Evolutionary conservation across 2,113 vertebrate species (phyloP).

Genomic region (Actenoides hombroni): DNA sequence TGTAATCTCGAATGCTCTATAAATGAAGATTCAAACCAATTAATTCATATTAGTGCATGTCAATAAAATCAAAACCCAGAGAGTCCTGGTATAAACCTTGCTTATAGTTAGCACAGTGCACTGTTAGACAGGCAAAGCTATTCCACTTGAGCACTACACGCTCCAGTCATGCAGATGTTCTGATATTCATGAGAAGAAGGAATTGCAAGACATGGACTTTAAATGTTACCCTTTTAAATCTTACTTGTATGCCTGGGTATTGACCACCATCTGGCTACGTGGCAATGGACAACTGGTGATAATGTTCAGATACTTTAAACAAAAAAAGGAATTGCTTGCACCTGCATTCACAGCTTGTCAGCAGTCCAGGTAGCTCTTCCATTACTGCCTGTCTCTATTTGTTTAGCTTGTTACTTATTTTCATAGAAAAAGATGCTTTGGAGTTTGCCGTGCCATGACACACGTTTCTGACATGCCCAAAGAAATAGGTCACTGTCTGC

Average conservation of each 20-base stretch:
- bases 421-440: neutral
- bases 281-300: neutral
- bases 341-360: neutral
- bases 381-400: neutral
- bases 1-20: neutral
- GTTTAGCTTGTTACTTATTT: neutral
- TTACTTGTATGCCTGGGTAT: neutral
- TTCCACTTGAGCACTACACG: neutral
- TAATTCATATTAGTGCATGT: neutral
- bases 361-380: neutral
- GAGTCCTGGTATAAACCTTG: neutral
- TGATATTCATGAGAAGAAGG: neutral
- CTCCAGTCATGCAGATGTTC: neutral
- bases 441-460: neutral
- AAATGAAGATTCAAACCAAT: neutral
- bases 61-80: neutral
- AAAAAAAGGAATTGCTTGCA: neutral
- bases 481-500: neutral
- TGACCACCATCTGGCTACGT: neutral
- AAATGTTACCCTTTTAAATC: neutral
- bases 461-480: neutral
- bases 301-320: neutral
- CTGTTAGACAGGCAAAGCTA: neutral
- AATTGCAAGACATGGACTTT: neutral
- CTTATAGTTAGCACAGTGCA: neutral